Evolutionary conservation across 2,113 vertebrate species (phyloP).

Genomic region (Rhea americana): DNA sequence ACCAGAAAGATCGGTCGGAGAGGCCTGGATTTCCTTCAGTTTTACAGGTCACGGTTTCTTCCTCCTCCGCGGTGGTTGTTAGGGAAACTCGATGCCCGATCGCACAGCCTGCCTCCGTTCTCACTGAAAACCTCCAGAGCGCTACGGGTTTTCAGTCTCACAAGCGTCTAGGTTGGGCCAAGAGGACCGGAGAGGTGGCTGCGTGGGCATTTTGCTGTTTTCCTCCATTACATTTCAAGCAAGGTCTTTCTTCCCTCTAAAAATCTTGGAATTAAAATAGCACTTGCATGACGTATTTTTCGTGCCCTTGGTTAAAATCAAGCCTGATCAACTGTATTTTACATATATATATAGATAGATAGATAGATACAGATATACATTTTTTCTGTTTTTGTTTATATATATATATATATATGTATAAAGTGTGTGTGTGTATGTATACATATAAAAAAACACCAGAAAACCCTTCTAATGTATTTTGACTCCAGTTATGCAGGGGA

Average conservation of each 20-base stretch:
- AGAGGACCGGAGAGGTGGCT: background rate
- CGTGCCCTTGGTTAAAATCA: background rate
- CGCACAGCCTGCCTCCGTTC: background rate
- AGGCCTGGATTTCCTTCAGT: background rate
- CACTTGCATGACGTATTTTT: background rate
- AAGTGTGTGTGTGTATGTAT: too few species aligned
- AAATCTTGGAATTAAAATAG: background rate
- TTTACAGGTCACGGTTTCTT: background rate
- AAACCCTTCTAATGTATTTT: background rate
- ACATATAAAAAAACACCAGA: background rate
- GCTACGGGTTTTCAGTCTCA: rapidly evolving
- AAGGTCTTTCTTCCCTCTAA: background rate
- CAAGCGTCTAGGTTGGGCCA: background rate
- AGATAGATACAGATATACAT: too few species aligned
- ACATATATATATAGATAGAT: too few species aligned
- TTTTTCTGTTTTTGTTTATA: too few species aligned
- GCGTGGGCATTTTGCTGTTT: background rate
- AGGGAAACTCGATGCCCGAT: rapidly evolving
- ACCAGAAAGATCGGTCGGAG: background rate
- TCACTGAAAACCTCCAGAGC: background rate
- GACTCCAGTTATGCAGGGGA: background rate
- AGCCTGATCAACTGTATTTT: background rate
- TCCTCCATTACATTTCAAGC: background rate
- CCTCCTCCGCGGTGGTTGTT: background rate
- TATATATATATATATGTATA: too few species aligned